Evolutionary conservation across 2,797 vertebrate species (phyloP).

Genomic region (Gallinago solitaria): DNA sequence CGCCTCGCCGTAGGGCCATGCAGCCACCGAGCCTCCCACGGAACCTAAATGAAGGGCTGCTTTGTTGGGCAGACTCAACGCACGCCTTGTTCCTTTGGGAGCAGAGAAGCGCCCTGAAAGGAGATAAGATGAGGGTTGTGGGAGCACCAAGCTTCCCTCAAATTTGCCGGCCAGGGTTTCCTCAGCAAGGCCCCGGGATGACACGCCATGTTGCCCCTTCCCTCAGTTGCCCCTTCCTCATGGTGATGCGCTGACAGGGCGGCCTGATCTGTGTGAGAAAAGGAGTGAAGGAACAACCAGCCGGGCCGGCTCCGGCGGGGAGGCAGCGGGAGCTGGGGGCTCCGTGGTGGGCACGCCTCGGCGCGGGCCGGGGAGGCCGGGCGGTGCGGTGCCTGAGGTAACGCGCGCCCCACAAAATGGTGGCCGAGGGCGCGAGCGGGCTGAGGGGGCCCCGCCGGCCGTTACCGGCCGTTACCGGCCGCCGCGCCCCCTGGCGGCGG

Average conservation of each 20-base stretch:
- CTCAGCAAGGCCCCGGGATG: fast-evolving
- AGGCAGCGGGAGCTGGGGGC: background rate
- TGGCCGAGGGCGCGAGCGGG: background rate
- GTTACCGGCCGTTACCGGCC: background rate
- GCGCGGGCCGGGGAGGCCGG: background rate
- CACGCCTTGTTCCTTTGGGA: background rate
- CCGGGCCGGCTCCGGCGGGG: background rate
- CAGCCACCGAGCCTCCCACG: background rate
- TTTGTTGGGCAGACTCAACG: background rate
- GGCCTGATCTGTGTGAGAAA: fast-evolving
- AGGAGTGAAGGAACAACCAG: background rate
- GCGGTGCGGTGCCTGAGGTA: background rate
- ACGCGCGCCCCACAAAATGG: background rate
- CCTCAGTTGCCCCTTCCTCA: too few relatives aligned
- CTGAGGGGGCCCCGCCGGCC: background rate
- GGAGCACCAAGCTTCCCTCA: background rate
- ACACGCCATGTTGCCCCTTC: fast-evolving
- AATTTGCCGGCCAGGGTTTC: fast-evolving
- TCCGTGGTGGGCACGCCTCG: background rate
- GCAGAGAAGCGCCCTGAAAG: background rate
- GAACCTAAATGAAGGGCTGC: background rate
- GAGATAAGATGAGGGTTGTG: fast-evolving
- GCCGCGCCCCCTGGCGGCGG: background rate
- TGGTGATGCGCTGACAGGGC: fast-evolving
- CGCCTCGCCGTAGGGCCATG: fast-evolving